Evolutionary conservation across 2,113 vertebrate species (phyloP), one percentile per base, ranked within the genome.

Genomic region (Rhinopomastus cyanomelas): DNA sequence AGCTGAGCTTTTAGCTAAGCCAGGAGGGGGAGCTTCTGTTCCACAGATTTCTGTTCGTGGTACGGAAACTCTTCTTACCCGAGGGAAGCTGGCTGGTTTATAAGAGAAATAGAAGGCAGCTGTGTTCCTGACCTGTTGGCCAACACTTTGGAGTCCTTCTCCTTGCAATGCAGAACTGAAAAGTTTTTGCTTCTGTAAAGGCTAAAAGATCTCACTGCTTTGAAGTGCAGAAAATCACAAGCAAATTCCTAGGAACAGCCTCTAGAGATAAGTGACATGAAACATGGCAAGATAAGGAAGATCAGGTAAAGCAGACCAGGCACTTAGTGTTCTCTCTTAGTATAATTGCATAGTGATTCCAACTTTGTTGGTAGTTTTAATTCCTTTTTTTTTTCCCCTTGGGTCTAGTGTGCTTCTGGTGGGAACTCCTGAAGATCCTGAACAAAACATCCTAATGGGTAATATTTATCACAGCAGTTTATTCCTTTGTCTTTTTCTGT

Each of bases 11-110:
- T 16, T 61, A 9, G 34, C 34, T 88, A 62, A 87, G 44, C 91
- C 92, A 90, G 75, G 75, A 91, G 96, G 36, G 87, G 96, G 95
- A 95, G 88, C 80, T 90, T 95, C 81, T 71, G 57, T 89, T 92
- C 96, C 85, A 94, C 27, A 0, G 56, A 90, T 69, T 82, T 10
- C 23, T 55, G 10, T 25, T 11, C 27, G 9, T 59, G 34, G 11
- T 14, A 8, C n/a, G 12, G 27, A 37, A 81, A 6, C n/a, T 15
- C 5, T 44, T 82, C 30, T 37, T 67, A 76, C 18, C 17, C 65
- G 29, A 59, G 56, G 46, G 17, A 36, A 85, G 39, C 49, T 72
- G 8, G 10, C 23, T 88, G 14, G 20, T 48, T 46, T 66, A 17
- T 27, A 20, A 0, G 2, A 53, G 53, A 73, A 85, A 36, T 14